These are phyloP conservation scores for Clistopyga incitator DNA, from an alignment of 2,888 invertebrate genomes.

Conservation along the genomic window DNA sequence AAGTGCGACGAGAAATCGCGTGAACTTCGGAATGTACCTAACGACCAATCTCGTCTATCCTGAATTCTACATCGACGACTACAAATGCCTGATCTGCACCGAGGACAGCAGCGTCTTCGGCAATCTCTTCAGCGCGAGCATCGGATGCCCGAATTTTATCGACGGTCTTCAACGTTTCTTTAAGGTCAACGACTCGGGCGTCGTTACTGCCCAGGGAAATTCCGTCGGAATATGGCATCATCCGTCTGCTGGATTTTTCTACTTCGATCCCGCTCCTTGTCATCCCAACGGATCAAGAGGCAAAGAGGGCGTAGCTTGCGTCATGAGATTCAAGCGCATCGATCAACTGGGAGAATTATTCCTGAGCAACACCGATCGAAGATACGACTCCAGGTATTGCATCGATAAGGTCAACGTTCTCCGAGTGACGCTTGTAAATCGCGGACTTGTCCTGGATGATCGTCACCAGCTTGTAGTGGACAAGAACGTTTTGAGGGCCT, in stretches of 20 bases:
- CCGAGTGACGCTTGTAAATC: slow-evolving; percentile 71
- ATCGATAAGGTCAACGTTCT: slow-evolving; percentile 76
- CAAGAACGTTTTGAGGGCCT: slow-evolving; percentile 70
- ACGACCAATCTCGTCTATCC: slow-evolving; percentile 73
- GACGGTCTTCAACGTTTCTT: slow-evolving; percentile 84
- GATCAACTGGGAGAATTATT: slow-evolving; percentile 73
- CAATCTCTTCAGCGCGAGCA: slow-evolving; percentile 75
- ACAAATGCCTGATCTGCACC: slow-evolving; percentile 76
- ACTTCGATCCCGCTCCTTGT: slow-evolving; percentile 87
- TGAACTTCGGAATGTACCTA: slow-evolving; percentile 73
- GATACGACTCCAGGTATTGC: slow-evolving; percentile 77
- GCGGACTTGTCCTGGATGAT: slow-evolving; percentile 67
- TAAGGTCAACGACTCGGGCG: slow-evolving; percentile 82
- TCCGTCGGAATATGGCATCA: slow-evolving; percentile 87
- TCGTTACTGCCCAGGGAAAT: slow-evolving; percentile 86
- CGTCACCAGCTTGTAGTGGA: slow-evolving; percentile 68
- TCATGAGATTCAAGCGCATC: slow-evolving; percentile 74
- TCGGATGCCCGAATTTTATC: slow-evolving; percentile 75
- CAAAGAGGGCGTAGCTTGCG: slow-evolving; percentile 73
- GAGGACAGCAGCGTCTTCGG: slow-evolving; percentile 75
- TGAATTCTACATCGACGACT: slow-evolving; percentile 79
- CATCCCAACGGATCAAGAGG: slow-evolving; percentile 85
- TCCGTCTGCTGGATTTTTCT: slow-evolving; percentile 84
- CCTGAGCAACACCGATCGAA: slow-evolving; percentile 72
- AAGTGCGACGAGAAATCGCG: slow-evolving; percentile 71